Evolutionary conservation across 2,888 invertebrate species (phyloP).

Genomic region (Horisme vitalbata): DNA sequence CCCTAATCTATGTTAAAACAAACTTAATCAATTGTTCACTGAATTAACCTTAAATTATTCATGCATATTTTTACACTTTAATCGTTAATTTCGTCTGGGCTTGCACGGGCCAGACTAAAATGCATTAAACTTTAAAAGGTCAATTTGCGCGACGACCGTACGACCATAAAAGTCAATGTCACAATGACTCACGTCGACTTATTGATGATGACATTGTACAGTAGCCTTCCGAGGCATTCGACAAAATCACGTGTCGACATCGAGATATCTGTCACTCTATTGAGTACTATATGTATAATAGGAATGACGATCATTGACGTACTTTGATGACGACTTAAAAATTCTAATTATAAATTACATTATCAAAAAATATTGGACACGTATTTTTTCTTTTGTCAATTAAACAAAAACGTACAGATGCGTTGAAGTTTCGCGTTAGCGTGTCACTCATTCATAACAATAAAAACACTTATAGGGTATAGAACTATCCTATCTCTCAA

Average conservation of each 20-base stretch:
- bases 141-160: conserved; percentile 17
- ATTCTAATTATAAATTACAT: too few species aligned
- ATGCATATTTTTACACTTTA: neutral
- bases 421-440: too few species aligned
- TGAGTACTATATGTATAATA: too few species aligned
- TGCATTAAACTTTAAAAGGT: conserved; percentile 28
- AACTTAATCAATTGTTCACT: neutral
- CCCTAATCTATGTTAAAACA: neutral
- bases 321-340: too few species aligned
- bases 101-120: conserved; percentile 2
- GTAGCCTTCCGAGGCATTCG: neutral
- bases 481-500: too few species aligned
- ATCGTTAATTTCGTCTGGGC: conserved; percentile 4
- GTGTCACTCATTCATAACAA: too few species aligned
- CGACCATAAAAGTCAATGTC: conserved; percentile 29
- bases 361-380: too few species aligned
- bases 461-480: too few species aligned
- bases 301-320: too few species aligned
- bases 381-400: too few species aligned
- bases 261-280: too few species aligned
- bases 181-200: conserved; percentile 23
- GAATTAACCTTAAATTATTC: neutral
- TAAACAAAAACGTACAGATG: too few species aligned
- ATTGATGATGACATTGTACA: conserved; percentile 8
- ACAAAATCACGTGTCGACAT: neutral